Evolutionary conservation across 92 coral and sea anemone species (phyloP).

Genomic region (Bergia sp.): DNA sequence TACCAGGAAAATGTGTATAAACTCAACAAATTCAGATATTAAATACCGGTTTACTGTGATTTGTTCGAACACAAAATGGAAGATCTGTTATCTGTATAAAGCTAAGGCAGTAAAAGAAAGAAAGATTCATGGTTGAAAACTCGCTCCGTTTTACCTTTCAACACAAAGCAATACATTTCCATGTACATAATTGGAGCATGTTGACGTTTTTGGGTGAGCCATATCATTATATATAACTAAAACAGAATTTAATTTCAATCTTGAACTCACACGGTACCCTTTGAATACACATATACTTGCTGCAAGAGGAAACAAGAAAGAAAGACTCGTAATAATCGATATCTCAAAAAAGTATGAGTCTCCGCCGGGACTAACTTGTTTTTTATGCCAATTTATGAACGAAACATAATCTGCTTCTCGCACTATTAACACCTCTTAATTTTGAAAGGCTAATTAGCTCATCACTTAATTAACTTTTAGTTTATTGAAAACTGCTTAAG

Average conservation of each 20-base stretch:
- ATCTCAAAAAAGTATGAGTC: no score
- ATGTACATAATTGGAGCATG: neutral
- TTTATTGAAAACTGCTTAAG: neutral
- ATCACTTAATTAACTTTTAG: neutral
- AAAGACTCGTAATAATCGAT: neutral
- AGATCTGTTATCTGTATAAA: neutral
- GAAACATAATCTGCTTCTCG: neutral
- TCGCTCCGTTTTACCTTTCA: neutral
- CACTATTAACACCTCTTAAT: constrained; percentile 5
- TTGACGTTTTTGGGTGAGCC: neutral
- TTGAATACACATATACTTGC: neutral
- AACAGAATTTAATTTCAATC: neutral
- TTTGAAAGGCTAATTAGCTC: constrained; percentile 1
- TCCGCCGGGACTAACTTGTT: neutral
- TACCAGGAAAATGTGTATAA: neutral
- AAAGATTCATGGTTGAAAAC: no score
- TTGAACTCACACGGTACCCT: neutral
- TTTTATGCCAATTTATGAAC: no score
- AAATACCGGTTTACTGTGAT: neutral
- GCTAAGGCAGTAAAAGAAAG: neutral
- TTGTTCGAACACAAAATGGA: neutral
- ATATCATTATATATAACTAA: neutral
- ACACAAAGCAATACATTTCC: neutral
- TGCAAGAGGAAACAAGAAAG: no score
- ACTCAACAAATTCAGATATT: neutral